These are phyloP conservation scores for Drosophila maculinotata DNA, from an alignment of 2,888 invertebrate genomes.

Conservation along the genomic window DNA sequence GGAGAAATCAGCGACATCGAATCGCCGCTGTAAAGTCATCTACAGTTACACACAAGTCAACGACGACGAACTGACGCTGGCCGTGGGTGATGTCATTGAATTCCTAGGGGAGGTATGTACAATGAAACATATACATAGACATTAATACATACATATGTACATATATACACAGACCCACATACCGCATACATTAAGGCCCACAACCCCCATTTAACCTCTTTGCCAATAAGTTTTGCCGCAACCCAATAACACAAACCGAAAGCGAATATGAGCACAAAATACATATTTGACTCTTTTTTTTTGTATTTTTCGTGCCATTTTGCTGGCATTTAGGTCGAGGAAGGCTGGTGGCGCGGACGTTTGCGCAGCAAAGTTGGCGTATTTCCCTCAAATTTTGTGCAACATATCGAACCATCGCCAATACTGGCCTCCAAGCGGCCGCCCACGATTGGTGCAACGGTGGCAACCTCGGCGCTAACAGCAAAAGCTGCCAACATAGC, in stretches of 20 bases:
- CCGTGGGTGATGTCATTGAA: conserved; percentile 95
- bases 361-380: conserved; percentile 93
- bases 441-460: conserved; percentile 69
- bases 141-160: neutral
- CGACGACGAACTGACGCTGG: conserved; percentile 95
- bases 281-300: conserved; percentile 17
- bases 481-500: conserved; percentile 48
- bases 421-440: conserved; percentile 83
- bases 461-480: conserved; percentile 55
- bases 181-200: conserved; percentile 28
- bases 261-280: conserved; percentile 38
- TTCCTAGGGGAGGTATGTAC: conserved; percentile 92
- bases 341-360: conserved; percentile 96
- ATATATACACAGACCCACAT: conserved; percentile 20
- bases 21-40: conserved; percentile 92
- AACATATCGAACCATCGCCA: conserved; percentile 86
- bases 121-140: conserved; percentile 20
- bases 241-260: conserved; percentile 38
- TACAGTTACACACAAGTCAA: conserved; percentile 97
- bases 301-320: conserved; percentile 32
- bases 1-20: conserved; percentile 85
- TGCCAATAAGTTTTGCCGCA: conserved; percentile 65
- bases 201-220: conserved; percentile 79
- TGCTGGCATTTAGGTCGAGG: conserved; percentile 87
- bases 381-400: conserved; percentile 98